Evolutionary conservation across 2,888 invertebrate species (phyloP), one percentile per base, ranked within the genome.

Genomic region (Cremastinae sp.): DNA sequence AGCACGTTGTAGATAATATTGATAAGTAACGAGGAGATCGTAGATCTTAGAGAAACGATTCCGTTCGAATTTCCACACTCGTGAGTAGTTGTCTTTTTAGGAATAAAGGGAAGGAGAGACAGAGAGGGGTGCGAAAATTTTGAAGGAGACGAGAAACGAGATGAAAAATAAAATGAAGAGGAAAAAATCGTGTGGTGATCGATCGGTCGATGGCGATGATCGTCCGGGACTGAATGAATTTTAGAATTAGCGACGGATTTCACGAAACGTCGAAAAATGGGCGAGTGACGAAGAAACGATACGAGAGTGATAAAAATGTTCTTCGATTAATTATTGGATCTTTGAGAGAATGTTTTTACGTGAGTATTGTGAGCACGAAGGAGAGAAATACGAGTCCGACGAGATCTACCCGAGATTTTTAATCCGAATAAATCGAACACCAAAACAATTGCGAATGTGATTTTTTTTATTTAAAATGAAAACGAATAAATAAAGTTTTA

Each of bases 11-110:
- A 74, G 65, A 77, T 74, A 77, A 59, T 64, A 68, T 61, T 35
- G 39, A 75, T 58, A 70, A 78, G 28, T 75, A 78, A 75, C 41
- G 43, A 73, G 72, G 59, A 72, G 76, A 72, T 62, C 62, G 62
- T 72, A 76, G 68, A 76, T 68, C 56, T 66, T 76, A 73, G 68
- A 61, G 22, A 53, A 68, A 69, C 37, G 53, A 69, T 75, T 68
- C 65, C 72, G 61, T 49, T 70, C 69, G 69, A 70, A 53, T 53
- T 70, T 70, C 12, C 45, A 45, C 5, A 72, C 49, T 72, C 56
- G 56, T 56, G 74, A 51, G 76, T 58, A 49, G 51, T 58, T 10
- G 51, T 70, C 51, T 68, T 68, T 75, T 59, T 45, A 72, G 68
- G 43, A 66, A 64, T 72, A 39, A 28, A 49, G 20, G n/a, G 16